Base-by-base conservation (phyloP, 92 coral and sea anemone genomes). In the Porites evermanni region DNA sequence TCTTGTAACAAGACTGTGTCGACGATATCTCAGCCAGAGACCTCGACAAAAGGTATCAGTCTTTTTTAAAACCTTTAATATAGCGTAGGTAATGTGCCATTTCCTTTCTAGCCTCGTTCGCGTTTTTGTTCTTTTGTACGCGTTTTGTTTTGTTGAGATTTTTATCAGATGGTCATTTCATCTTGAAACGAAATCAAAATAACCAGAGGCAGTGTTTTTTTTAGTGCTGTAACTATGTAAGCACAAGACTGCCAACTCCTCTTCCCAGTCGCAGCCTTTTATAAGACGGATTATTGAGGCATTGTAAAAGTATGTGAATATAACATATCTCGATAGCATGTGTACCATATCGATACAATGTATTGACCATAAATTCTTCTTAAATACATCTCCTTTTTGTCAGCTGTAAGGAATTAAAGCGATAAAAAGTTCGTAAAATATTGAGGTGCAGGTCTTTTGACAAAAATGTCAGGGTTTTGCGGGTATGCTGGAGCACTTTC, bases 121-220 rank as follows among this genome's bases (percentile, higher is more conserved):
- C 4, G 53, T 19, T 80, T 80, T 79, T 80, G 84, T 80, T 80
- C 75, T 72, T 81, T 81, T 81, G 86, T 58, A 58, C 20, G 59
- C 10, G 17, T 71, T 71, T 81, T 70, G 69, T 81, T 81, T 81
- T 17, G 78, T 52, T 70, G 50, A 68, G 86, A 81, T 81, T 58
- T 74, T 81, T 81, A 81, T 81, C 86, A 81, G 78, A 81, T 81
- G 70, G 52, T 32, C 78, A 81, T 77, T 81, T 81, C 78, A 81
- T 70, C 86, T 58, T 17, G 47, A 70, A 81, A 81, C 44, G 86
- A 56, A 56, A 56, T 69, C 75, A 67, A 81, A 81, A 70, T 71
- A 81, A 29, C 64, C 17, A 74, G 54, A 73, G 54, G 8, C 16
- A 8, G 38, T 12, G 68, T 17, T 75, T 6, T 58, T 24, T 56